A percentile compares a stretch with the other conserved stretches of the same genome.
Evolutionary conservation across 2,113 vertebrate species (phyloP).

Genomic region (Scortum barcoo): DNA sequence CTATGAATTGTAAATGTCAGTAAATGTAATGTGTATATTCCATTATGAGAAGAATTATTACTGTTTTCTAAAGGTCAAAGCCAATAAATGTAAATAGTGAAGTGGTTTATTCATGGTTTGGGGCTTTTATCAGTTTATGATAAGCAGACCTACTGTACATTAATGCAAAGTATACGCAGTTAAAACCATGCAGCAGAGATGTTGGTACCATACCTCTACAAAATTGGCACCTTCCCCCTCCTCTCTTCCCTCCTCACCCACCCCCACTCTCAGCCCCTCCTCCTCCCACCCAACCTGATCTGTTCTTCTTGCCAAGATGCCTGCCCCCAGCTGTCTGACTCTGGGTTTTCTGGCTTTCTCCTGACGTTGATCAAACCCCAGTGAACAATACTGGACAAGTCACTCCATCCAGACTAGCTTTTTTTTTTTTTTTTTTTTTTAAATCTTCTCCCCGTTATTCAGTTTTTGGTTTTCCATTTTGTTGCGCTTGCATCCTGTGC

Average conservation of each 20-base stretch:
- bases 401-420: slow-evolving; percentile 83
- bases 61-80: background rate
- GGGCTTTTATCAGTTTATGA: slow-evolving; percentile 28
- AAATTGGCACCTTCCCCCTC: slow-evolving; percentile 53
- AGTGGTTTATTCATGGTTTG: slow-evolving; percentile 21
- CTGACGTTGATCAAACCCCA: slow-evolving; percentile 89
- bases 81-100: background rate
- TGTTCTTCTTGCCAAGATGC: slow-evolving; percentile 54
- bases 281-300: background rate
- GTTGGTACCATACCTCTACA: slow-evolving; percentile 50
- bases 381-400: slow-evolving; percentile 85
- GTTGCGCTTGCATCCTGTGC: slow-evolving; percentile 88
- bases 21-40: background rate
- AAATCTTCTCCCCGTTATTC: slow-evolving; percentile 51
- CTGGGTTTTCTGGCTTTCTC: slow-evolving; percentile 92
- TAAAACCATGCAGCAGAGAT: slow-evolving; percentile 84
- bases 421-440: slow-evolving; percentile 49
- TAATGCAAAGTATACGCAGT: slow-evolving; percentile 7
- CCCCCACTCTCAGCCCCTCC: slow-evolving; percentile 28
- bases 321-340: slow-evolving; percentile 93
- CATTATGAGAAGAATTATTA: background rate
- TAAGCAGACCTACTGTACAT: background rate
- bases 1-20: slow-evolving; percentile 1
- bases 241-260: slow-evolving; percentile 2
- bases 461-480: slow-evolving; percentile 76